Conservation (phyloP, 2,797 vertebrate genomes). For the Echeneis naucrates region DNA sequence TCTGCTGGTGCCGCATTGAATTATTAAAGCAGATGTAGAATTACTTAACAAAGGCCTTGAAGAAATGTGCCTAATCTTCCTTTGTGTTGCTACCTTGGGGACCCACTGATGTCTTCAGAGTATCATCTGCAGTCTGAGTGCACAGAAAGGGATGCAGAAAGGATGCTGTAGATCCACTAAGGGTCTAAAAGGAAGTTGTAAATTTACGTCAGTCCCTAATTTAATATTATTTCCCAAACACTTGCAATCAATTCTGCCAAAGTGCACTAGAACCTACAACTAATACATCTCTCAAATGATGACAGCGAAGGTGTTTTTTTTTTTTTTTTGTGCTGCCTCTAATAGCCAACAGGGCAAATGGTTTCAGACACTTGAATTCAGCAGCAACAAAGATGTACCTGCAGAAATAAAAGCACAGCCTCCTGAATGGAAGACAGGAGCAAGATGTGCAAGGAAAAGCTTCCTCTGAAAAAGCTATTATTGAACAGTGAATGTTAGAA, state of each 20-base stretch:
- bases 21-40: conserved; percentile 81
- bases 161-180: conserved; percentile 47
- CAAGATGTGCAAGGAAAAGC: not conserved
- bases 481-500: conserved; percentile 13
- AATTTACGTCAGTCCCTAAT: conserved; percentile 52
- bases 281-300: conserved; percentile 47
- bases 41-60: conserved; percentile 79
- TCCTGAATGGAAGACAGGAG: conserved; percentile 16
- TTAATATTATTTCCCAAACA: conserved; percentile 50
- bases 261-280: conserved; percentile 39
- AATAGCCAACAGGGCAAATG: conserved; percentile 26
- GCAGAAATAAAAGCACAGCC: conserved; percentile 11
- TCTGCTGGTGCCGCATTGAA: conserved; percentile 69
- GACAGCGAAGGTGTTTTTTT: conserved; percentile 33
- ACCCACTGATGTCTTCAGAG: conserved; percentile 67
- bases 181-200: conserved; percentile 63
- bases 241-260: conserved; percentile 41
- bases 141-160: conserved; percentile 40
- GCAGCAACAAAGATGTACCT: conserved; percentile 15
- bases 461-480: not conserved
- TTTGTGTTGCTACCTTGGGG: conserved; percentile 75
- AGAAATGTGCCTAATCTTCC: conserved; percentile 77
- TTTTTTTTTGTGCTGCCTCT: conserved; percentile 30
- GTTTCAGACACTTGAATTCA: conserved; percentile 8
- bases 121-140: conserved; percentile 52